These are phyloP conservation scores for Leptopilina syphax DNA, from an alignment of 2,888 invertebrate species.

Conservation along the genomic window DNA sequence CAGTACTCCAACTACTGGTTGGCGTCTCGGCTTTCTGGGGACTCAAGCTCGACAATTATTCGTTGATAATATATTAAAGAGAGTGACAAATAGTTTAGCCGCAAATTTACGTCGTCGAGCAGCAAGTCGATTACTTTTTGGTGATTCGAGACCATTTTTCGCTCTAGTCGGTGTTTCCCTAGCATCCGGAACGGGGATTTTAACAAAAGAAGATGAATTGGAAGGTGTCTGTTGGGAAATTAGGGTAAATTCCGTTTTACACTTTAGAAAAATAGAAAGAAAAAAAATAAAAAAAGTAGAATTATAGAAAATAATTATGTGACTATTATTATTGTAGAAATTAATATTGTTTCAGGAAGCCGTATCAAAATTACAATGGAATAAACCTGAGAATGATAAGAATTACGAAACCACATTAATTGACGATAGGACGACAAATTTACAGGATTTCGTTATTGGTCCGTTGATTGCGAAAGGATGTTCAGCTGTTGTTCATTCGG, in stretches of 20 bases:
- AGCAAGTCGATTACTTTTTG: constrained; percentile 81
- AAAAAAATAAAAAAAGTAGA: too few species aligned
- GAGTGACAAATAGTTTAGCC: constrained; percentile 83
- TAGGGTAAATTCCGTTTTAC: constrained; percentile 76
- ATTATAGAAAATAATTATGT: too few species aligned
- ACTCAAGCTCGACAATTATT: constrained; percentile 83
- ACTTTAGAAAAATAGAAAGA: too few species aligned
- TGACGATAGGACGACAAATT: constrained; percentile 76
- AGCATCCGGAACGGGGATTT: constrained; percentile 85
- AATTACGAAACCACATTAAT: constrained; percentile 74
- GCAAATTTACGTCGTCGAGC: constrained; percentile 82
- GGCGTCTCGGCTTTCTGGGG: constrained; percentile 75
- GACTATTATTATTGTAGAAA: too few species aligned
- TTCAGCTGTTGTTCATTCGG: constrained; percentile 88
- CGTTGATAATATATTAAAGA: constrained; percentile 83
- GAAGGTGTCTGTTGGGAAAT: constrained; percentile 89
- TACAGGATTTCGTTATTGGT: constrained; percentile 83
- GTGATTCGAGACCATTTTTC: constrained; percentile 86
- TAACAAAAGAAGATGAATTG: constrained; percentile 87
- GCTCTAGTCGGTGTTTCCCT: constrained; percentile 86
- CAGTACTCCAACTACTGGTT: constrained; percentile 62
- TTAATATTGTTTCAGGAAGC: constrained; percentile 77
- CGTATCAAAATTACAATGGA: constrained; percentile 80
- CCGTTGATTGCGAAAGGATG: constrained; percentile 88
- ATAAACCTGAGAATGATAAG: constrained; percentile 76